Evolutionary conservation across 1,140 invertebrate species (phyloP).

Genomic region (Delia radicum): DNA sequence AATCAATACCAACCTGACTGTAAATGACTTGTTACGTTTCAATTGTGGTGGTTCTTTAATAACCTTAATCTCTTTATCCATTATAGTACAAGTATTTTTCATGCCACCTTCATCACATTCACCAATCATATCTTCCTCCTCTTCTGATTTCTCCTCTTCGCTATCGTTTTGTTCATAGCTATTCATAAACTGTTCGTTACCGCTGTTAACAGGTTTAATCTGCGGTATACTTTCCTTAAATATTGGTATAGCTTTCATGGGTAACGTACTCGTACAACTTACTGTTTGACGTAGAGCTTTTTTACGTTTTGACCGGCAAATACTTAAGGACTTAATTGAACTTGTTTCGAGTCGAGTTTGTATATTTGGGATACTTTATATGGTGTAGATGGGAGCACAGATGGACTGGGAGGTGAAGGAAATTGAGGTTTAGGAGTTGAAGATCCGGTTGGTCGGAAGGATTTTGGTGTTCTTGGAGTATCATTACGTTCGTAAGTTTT

Average conservation of each 20-base stretch:
- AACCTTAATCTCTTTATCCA: constrained; percentile 26
- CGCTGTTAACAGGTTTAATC: neutral
- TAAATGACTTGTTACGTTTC: constrained; percentile 26
- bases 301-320: constrained; percentile 25
- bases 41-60: constrained; percentile 23
- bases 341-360: constrained; percentile 7
- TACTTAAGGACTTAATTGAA: constrained; percentile 12
- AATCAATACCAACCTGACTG: constrained; percentile 25
- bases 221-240: constrained; percentile 11
- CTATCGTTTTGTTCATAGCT: neutral
- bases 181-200: neutral
- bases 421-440: neutral
- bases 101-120: neutral
- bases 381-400: no score
- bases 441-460: neutral
- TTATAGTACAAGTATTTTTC: neutral
- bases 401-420: neutral
- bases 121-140: neutral
- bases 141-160: neutral
- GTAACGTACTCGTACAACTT: neutral
- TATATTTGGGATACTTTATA: neutral
- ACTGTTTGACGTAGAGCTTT: constrained; percentile 3
- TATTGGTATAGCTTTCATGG: constrained; percentile 21
- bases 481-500: neutral
- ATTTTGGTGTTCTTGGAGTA: neutral